phyloP scores from a whole-genome alignment of 2,113 vertebrate genomes.

The Eudyptes chrysolophus region DNA sequence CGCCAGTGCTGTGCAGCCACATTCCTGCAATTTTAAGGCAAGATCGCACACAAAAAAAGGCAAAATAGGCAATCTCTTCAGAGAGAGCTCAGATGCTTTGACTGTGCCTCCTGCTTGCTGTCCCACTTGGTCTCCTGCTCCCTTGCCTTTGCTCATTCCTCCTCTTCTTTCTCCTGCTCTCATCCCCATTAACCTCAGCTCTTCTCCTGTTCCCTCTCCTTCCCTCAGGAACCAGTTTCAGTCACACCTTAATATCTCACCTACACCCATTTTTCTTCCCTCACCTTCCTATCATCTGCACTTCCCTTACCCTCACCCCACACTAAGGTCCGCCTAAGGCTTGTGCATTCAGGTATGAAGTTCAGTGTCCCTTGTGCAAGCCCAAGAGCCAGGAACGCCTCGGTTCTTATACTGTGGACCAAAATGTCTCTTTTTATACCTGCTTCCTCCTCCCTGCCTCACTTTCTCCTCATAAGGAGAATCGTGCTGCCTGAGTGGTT shows the following conservation, averaged over 20 bases:
- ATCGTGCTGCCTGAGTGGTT: background rate
- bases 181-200: background rate
- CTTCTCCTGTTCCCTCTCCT: background rate
- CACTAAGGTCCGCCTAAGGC: background rate
- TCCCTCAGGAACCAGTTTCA: background rate
- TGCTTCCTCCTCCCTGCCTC: background rate
- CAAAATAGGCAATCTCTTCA: conserved; percentile 13
- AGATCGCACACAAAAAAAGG: conserved; percentile 21
- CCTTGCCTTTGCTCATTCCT: background rate
- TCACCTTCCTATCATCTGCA: background rate
- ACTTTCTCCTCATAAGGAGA: background rate
- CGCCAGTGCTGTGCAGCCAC: conserved; percentile 49
- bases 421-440: background rate
- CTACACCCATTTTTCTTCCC: background rate
- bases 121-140: background rate
- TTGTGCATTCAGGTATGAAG: background rate
- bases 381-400: background rate
- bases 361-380: background rate
- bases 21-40: conserved; percentile 71
- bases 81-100: background rate
- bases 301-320: background rate
- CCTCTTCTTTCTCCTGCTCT: background rate
- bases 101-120: background rate
- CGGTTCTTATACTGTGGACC: background rate
- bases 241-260: background rate